Evolutionary conservation across 2,113 vertebrate species (phyloP).

Genomic region (Eretmochelys imbricata): DNA sequence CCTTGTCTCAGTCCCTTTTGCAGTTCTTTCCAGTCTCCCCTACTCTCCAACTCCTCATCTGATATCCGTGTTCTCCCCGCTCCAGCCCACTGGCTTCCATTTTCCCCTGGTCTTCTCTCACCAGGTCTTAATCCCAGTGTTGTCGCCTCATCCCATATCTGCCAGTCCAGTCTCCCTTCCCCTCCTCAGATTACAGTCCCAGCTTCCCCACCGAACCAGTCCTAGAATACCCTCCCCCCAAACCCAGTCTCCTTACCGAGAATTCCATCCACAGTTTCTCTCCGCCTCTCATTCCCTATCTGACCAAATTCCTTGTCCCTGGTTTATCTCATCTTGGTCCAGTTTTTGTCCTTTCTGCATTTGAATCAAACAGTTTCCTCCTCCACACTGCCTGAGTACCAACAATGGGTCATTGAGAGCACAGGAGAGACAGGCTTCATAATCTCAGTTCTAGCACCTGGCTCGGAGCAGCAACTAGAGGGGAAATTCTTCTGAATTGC

Average conservation of each 20-base stretch:
- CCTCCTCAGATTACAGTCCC: not conserved
- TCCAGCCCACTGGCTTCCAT: not conserved
- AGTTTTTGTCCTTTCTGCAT: not conserved
- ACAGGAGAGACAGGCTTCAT: not conserved
- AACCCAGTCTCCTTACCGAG: not conserved
- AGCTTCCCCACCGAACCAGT: not conserved
- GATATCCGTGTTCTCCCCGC: not conserved
- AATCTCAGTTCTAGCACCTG: not conserved
- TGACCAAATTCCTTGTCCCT: not conserved
- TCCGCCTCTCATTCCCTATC: not conserved
- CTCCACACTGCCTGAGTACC: not conserved
- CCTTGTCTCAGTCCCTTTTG: not conserved
- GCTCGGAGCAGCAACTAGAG: not conserved
- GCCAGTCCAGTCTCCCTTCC: not conserved
- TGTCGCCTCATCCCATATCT: not conserved
- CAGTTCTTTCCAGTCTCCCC: not conserved
- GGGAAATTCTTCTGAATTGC: not conserved
- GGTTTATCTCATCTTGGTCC: not conserved
- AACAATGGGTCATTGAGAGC: not conserved
- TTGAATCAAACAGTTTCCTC: not conserved
- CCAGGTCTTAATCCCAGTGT: not conserved
- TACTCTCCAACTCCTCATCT: not conserved
- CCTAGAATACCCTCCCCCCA: not conserved
- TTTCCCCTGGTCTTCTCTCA: not conserved
- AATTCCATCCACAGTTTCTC: not conserved